phyloP scores from a whole-genome alignment of 2,888 invertebrate species.

The Piscicola geometra region DNA sequence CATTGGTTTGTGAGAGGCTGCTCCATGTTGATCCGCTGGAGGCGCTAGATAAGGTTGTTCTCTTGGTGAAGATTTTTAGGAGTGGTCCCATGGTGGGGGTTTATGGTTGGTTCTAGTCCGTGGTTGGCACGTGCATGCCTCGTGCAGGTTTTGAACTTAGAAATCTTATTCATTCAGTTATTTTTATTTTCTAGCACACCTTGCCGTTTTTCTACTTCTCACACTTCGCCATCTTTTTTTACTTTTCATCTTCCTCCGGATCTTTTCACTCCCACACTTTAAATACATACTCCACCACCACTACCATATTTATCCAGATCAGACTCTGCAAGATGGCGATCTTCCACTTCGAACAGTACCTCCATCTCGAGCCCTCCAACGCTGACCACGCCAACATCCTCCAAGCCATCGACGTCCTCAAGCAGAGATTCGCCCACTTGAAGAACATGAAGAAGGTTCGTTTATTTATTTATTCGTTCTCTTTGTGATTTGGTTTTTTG shows the following conservation, averaged over 20 bases:
- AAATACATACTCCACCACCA: too few relatives aligned
- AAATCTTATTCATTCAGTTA: neutral
- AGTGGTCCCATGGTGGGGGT: neutral
- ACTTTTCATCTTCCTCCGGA: too few relatives aligned
- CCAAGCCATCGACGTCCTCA: constrained; percentile 40
- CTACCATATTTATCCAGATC: constrained; percentile 27
- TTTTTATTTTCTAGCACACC: too few relatives aligned
- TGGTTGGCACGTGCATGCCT: constrained; percentile 6
- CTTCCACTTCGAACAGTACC: constrained; percentile 43
- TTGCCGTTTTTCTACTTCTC: neutral
- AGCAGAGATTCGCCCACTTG: constrained; percentile 36
- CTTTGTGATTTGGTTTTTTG: neutral
- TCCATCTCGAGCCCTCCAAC: constrained; percentile 37
- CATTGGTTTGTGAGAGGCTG: constrained; percentile 46
- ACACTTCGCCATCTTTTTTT: too few relatives aligned
- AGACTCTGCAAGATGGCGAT: constrained; percentile 42
- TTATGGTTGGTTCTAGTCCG: neutral
- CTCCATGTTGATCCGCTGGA: constrained; percentile 39
- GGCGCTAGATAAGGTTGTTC: constrained; percentile 35
- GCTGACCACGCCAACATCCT: constrained; percentile 38
- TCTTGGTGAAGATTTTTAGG: too few relatives aligned
- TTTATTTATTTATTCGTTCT: too few relatives aligned
- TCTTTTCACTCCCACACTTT: too few relatives aligned
- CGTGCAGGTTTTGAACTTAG: neutral
- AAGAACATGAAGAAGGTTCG: constrained; percentile 37